Conservation (phyloP, 2,888 invertebrate species). For the Eristalis intricaria region DNA sequence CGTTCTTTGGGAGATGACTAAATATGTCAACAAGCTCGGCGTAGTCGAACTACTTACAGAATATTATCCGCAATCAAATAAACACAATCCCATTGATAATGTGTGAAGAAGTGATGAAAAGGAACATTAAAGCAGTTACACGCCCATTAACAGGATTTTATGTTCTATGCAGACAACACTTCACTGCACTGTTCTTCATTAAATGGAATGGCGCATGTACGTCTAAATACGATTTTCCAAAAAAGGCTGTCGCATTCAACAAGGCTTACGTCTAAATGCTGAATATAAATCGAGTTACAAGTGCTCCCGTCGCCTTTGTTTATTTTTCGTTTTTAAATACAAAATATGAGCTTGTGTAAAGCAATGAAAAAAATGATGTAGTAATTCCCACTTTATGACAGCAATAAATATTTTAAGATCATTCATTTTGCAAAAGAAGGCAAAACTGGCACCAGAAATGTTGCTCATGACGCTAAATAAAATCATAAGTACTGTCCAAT, state of each 20-base stretch:
- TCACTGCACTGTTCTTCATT: not conserved
- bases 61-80: not conserved
- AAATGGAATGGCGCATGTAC: not conserved
- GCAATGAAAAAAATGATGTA: not conserved
- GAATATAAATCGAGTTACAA: not conserved
- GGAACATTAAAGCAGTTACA: not conserved
- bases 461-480: not conserved
- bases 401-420: not conserved
- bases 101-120: not conserved
- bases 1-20: too few relatives aligned
- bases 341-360: not conserved
- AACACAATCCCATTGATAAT: not conserved
- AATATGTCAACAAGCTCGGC: not conserved
- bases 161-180: not conserved
- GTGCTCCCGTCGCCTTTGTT: not conserved
- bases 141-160: not conserved
- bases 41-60: not conserved
- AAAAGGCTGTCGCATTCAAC: not conserved
- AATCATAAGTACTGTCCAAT: not conserved
- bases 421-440: not conserved
- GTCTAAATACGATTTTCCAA: not conserved
- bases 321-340: not conserved
- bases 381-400: not conserved
- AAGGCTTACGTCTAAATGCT: not conserved
- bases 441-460: too few relatives aligned